These are phyloP conservation scores for Sebastes taczanowskii DNA, from an alignment of 2,797 vertebrate genomes.

Conservation along the genomic window DNA sequence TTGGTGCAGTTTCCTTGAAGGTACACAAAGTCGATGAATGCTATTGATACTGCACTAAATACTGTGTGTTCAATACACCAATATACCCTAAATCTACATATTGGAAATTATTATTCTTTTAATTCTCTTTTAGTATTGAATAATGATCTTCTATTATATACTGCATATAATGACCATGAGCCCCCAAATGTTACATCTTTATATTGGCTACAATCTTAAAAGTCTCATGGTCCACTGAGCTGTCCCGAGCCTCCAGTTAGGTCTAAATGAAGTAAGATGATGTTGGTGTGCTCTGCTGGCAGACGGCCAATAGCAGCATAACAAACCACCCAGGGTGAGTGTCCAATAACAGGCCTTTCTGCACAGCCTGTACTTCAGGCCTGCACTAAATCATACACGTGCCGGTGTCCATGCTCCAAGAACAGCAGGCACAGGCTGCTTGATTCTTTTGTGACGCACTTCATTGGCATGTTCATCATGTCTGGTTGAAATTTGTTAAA, in stretches of 20 bases:
- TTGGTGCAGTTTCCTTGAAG: not conserved
- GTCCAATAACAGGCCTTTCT: constrained; percentile 43
- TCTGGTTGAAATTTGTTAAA: not conserved
- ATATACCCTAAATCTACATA: not conserved
- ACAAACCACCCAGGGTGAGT: constrained; percentile 24
- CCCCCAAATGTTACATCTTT: not conserved
- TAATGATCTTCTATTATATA: not conserved
- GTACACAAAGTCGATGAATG: not conserved
- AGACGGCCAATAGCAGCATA: constrained; percentile 12
- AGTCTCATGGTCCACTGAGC: not conserved
- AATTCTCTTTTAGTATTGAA: not conserved
- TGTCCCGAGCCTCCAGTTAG: not conserved
- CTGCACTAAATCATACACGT: constrained; percentile 23
- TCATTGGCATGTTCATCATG: not conserved
- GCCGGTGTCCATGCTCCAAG: not conserved
- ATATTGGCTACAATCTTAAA: not conserved
- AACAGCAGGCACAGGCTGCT: not conserved
- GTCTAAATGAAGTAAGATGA: constrained; percentile 26
- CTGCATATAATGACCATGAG: not conserved
- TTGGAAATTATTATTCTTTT: not conserved
- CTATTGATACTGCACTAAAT: not conserved
- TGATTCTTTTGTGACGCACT: not conserved
- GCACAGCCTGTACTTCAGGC: constrained; percentile 6
- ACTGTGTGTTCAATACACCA: not conserved
- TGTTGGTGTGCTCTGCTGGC: constrained; percentile 34